Percentiles rank a stretch among this genome's conserved stretches.
Evolutionary conservation across 2,113 vertebrate genomes (phyloP).

Genomic region (Myiopsitta monachus): DNA sequence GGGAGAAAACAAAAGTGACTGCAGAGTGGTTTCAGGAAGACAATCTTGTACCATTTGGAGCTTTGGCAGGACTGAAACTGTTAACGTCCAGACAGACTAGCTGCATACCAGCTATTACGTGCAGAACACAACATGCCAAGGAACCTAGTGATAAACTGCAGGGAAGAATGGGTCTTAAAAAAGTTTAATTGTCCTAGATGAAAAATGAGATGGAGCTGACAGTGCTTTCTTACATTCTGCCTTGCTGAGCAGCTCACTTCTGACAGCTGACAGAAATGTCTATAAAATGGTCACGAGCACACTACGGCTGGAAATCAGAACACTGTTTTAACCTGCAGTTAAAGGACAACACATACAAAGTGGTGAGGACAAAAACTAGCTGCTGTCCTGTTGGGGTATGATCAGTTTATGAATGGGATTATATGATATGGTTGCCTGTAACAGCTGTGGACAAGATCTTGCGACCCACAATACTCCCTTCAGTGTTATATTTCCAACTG

Average conservation of each 20-base stretch:
- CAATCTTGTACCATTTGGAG: background rate
- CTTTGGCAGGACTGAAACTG: background rate
- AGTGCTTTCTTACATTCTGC: constrained; percentile 29
- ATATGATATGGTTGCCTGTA: background rate
- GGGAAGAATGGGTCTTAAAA: constrained; percentile 49
- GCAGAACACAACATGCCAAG: constrained; percentile 26
- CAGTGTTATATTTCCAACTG: background rate
- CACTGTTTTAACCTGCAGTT: background rate
- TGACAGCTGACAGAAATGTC: background rate
- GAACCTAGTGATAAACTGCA: constrained; percentile 25
- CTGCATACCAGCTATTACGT: background rate
- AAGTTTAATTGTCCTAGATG: constrained; percentile 27
- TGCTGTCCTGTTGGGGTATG: background rate
- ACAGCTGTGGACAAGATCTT: fast-evolving
- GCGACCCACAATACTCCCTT: background rate
- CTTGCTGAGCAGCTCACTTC: background rate
- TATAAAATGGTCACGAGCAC: background rate
- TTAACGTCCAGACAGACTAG: background rate
- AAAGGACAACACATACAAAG: background rate
- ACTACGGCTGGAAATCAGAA: background rate
- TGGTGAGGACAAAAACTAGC: background rate
- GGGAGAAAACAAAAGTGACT: background rate
- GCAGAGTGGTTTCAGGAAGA: constrained; percentile 21
- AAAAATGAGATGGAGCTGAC: constrained; percentile 40
- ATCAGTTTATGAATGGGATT: background rate